phyloP scores from a whole-genome alignment of 2,113 vertebrate species.

The cat (Felis catus) region F.catus_Fca126_mat1.0 CM031412.1:168076501-168077000 shows the following conservation, averaged over 20 bases:
- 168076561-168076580: conserved; percentile 76
- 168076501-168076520: conserved; percentile 76
- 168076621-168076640: conserved; percentile 73
- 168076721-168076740: conserved; percentile 54
- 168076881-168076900: not conserved
- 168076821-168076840: conserved; percentile 34
- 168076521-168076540: conserved; percentile 78
- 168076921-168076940: not conserved
- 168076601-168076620: conserved; percentile 77
- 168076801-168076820: conserved; percentile 59
- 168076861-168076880: not conserved
- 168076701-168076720: conserved; percentile 64
- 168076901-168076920: not conserved
- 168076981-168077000: not conserved
- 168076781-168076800: not conserved
- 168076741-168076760: conserved; percentile 63
- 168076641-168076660: conserved; percentile 73
- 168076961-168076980: conserved; percentile 23
- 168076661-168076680: conserved; percentile 76
- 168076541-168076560: conserved; percentile 70
- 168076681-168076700: conserved; percentile 76
- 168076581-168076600: conserved; percentile 79
- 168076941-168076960: not conserved
- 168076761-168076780: conserved; percentile 43
- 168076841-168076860: conserved; percentile 20